Evolutionary conservation across 1,140 invertebrate species (phyloP), one percentile per base, ranked within the genome.

Genomic region (Cydia pomonella): DNA sequence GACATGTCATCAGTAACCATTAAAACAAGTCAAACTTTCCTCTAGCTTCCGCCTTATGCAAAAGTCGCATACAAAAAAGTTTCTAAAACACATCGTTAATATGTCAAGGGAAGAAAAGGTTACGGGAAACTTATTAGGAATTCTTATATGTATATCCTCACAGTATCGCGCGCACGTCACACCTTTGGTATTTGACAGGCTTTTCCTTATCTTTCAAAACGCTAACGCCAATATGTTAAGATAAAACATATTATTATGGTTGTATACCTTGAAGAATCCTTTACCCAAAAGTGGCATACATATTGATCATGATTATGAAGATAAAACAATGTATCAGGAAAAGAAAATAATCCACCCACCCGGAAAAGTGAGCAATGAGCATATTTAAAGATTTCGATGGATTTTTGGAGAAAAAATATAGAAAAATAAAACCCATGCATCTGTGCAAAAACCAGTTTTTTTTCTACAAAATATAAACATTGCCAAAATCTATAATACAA

Each of bases 31-130:
- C 44, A 53, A 18, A 53, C 1, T 13, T 47, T 16, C 5, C 50
- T 18, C n/a, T n/a, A 53, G 4, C 1, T 21, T 23, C 50, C 13
- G n/a, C 21, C 21, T 2, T 59, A 23, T 12, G 9, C 10, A 50
- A 18, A 50, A 18, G 53, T 10, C 21, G 10, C 12, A 59, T 16
- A 50, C 16, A 59, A 59, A 9, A 69, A 69, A 69, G 33, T 66
- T 66, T 64, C 23, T 2, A n/a, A 33, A 12, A 69, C 27, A 69
- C 27, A 21, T 69, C 29, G 33, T 69, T 16, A 59, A 69, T 69
- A 69, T 41, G 64, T 69, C 64, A 69, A 69, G 41, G 64, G 18
- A 69, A 69, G 29, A 38, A 69, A 69, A 69, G 64, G 64, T 69
- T 69, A 69, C 13, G n/a, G 64, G 64, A 69, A 69, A 69, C 29